phyloP scores from a whole-genome alignment of 2,797 vertebrate genomes.

The Eulemur coronatus region DNA sequence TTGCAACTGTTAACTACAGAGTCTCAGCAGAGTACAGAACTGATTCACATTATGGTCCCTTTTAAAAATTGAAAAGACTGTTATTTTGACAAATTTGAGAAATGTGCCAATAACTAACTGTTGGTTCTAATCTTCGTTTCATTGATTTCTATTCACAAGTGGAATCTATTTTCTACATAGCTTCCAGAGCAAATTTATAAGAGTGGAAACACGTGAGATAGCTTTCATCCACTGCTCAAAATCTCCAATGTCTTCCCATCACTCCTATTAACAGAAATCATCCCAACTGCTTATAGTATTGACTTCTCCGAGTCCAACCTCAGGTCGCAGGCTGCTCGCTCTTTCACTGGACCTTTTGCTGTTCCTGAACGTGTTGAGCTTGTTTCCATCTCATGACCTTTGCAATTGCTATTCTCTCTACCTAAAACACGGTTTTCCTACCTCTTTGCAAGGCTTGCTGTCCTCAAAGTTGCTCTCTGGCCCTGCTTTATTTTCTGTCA shows the following conservation, averaged over 20 bases:
- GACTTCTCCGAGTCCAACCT: neutral
- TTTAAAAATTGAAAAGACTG: neutral
- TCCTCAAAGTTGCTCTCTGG: neutral
- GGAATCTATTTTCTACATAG: neutral
- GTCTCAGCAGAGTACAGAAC: neutral
- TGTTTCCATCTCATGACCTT: neutral
- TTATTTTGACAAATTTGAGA: neutral
- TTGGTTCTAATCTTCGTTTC: neutral
- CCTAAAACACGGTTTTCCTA: neutral
- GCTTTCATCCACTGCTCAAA: neutral
- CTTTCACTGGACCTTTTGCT: neutral
- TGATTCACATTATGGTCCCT: neutral
- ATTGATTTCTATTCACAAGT: neutral
- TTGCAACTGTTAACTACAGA: neutral
- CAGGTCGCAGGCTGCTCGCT: neutral
- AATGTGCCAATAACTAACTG: neutral
- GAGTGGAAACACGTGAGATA: neutral
- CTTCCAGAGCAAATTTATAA: neutral
- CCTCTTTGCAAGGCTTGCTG: neutral
- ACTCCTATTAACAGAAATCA: neutral
- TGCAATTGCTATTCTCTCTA: neutral
- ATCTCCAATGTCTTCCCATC: neutral
- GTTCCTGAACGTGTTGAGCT: neutral
- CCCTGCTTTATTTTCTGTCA: neutral
- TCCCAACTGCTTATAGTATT: accelerated